phyloP scores from a whole-genome alignment of 2,888 invertebrate species.

The Tetropium fuscum region DNA sequence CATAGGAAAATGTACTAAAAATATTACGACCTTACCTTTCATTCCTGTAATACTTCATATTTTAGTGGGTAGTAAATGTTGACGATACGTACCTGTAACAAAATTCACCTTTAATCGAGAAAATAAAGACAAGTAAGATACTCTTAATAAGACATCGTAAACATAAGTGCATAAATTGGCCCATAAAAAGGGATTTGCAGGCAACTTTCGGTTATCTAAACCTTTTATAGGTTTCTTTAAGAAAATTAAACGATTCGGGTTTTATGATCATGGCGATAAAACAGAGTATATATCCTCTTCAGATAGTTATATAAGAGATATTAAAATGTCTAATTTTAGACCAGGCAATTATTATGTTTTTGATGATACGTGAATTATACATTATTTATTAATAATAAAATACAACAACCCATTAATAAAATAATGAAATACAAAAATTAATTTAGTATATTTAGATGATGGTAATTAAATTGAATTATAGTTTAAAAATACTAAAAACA shows the following conservation, averaged over 20 bases:
- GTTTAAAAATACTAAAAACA: too few species aligned
- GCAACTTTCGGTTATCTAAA: neutral
- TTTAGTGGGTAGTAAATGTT: neutral
- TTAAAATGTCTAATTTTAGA: neutral
- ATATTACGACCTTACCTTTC: too few species aligned
- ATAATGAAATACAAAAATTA: too few species aligned
- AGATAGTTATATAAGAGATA: neutral
- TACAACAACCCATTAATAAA: too few species aligned
- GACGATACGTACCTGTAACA: conserved; percentile 5
- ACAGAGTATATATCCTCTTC: neutral
- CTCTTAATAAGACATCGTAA: neutral
- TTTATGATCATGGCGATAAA: neutral
- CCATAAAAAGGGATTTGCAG: neutral
- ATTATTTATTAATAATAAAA: too few species aligned
- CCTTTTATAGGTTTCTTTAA: neutral
- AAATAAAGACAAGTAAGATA: neutral
- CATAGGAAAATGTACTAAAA: too few species aligned
- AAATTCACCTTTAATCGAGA: neutral
- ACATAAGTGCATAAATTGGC: neutral
- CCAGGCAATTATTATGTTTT: too few species aligned
- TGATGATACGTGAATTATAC: too few species aligned
- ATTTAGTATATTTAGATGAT: too few species aligned
- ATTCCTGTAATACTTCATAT: neutral
- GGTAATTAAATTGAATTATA: too few species aligned
- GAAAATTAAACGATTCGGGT: neutral